Evolutionary conservation across 2,888 invertebrate genomes (phyloP), one percentile per base, ranked within the genome.

Genomic region (Acleris literana): DNA sequence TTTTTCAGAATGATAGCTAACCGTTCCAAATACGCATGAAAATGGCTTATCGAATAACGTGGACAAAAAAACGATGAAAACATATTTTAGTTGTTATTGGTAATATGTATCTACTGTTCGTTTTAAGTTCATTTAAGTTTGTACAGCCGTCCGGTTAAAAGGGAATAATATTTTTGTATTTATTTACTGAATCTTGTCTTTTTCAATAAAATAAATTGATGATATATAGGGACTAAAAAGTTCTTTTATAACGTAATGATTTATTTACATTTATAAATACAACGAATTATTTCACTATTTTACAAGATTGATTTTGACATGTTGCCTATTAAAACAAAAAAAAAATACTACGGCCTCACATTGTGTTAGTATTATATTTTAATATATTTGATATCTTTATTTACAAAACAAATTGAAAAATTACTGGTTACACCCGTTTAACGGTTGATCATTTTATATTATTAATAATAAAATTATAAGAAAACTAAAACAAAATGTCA

Each of bases 111-210:
- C 39, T 33, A 54, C 13, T 2, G 52, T 54, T 17, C 6, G n/a
- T 33, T 63, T 53, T 48, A 18, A 55, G n/a, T n/a, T n/a, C n/a
- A 53, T 44, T 69, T 70, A 52, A 51, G 49, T 68, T 69, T 59
- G 46, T 60, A 63, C 63, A 59, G 68, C 71, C 72, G 71, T 72
- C 72, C 69, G 70, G 43, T 64, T n/a, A 22, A 59, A 68, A 18
- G 33, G 20, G 55, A 51, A 57, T 20, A 46, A 52, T 57, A 54
- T 64, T 58, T 64, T 54, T 57, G 25, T 57, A 57, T 59, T 49
- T 29, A 25, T 65, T 60, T 65, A 51, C n/a, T 46, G n/a, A 17
- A 46, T 2, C 57, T 51, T 49, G 39, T n/a, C 33, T 11, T 20
- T 25, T 44, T 25, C 3, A 43, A 17, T 51, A 25, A 17, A 61